Base-by-base conservation (phyloP, 2,888 invertebrate species). In the Idaea straminata region DNA sequence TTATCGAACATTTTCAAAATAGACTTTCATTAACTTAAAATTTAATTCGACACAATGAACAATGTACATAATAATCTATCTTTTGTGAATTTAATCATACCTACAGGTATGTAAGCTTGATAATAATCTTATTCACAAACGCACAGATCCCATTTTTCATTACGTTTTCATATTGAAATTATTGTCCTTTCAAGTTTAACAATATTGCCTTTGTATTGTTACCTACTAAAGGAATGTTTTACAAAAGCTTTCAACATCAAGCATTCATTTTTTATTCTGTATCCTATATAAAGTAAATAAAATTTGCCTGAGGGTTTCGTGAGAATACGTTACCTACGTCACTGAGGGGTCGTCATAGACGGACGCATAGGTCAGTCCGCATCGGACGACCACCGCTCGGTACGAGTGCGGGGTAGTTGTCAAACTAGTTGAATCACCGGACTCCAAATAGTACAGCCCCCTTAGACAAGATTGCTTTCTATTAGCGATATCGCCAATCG, bases 291-390 rank as follows among this genome's bases (percentile, higher is more conserved):
- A 78, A 77, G 68, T 70, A 76, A 78, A 75, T 71, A 69, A 73
- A 82, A 80, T 80, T 81, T 76, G 80, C 82, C 78, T 65, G 73
- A 71, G 76, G 81, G 76, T 76, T 69, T 73, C 68, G 69, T 73
- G 74, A 71, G 77, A 75, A 76, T 69, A 47, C 47, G 4, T 7
- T 47, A 47, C 13, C 47, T 47, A 47, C 47, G 47, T 47, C 5
- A 47, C 6, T 47, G 0, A 10, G 36, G 5, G 5, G 6, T 10
- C 36, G 10, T 36, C 5, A 10, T 36, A 25, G 25, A 25, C 25
- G 25, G 25, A 25, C 25, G 25, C 25, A 25, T 25, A 25, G 25
- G 25, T 25, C 25, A n/a, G n/a, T n/a, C n/a, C n/a, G n/a, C n/a
- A n/a, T n/a, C n/a, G n/a, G n/a, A n/a, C n/a, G n/a, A n/a, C n/a